phyloP scores from a whole-genome alignment of 1,140 invertebrate genomes.

The Drosophila sucinea region DNA sequence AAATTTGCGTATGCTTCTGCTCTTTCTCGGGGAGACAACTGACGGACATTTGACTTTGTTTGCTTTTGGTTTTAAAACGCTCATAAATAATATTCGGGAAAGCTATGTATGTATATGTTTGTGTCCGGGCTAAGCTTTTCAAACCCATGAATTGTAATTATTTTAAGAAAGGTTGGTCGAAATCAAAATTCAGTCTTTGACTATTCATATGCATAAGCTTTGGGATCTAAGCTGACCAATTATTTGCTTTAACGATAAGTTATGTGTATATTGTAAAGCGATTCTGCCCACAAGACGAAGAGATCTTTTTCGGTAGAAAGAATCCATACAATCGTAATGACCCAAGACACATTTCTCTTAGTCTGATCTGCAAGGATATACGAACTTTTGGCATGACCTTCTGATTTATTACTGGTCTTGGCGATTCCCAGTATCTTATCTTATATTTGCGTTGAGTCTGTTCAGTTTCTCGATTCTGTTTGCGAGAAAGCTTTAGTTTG shows the following conservation, averaged over 20 bases:
- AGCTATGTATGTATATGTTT: background rate
- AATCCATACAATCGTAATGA: no score
- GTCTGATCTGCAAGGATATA: no score
- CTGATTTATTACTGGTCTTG: no score
- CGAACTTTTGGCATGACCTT: no score
- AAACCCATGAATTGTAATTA: slow-evolving; percentile 9
- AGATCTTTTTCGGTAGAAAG: no score
- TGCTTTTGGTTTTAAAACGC: slow-evolving; percentile 12
- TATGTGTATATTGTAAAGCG: no score
- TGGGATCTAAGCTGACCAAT: no score
- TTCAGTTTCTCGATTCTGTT: background rate
- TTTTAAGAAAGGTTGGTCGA: background rate
- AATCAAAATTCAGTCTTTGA: background rate
- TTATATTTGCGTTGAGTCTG: background rate
- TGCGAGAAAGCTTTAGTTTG: background rate
- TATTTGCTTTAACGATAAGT: no score
- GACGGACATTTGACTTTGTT: slow-evolving; percentile 59
- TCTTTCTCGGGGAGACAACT: slow-evolving; percentile 30
- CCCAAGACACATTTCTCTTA: no score
- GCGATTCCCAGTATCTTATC: no score
- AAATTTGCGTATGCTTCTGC: slow-evolving; percentile 54
- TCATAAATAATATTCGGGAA: slow-evolving; percentile 14
- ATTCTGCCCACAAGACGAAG: no score
- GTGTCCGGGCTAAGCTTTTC: background rate
- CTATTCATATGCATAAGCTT: no score